Base-by-base conservation (phyloP, 2,113 vertebrate species). In the Rhinichthys klamathensis region DNA sequence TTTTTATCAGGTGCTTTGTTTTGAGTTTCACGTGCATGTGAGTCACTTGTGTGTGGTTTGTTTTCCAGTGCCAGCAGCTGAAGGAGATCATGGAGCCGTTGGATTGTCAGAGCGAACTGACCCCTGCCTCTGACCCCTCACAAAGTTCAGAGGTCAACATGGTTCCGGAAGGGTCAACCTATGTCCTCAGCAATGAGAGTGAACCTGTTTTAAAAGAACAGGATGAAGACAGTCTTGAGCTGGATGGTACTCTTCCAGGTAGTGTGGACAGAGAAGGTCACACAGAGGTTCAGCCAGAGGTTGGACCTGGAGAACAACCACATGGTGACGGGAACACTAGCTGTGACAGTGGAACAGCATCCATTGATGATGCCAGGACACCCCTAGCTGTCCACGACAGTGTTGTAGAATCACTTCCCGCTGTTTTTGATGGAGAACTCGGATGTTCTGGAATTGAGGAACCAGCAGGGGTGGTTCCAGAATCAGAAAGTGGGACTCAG, bases 71-170 rank as follows among this genome's bases (percentile, higher is more conserved):
- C 90, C 85, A 90, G 81, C 90, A 80, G 51, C 25, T 76, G 72
- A 82, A 84, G 87, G 69, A 87, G 89, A 86, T 90, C 63, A 88
- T 90, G 87, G 90, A 94, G 75, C 87, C 90, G n/a, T 80, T 80
- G 83, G 90, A 87, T 89, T 81, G 89, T 84, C 80, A 73, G 25
- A 67, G 44, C 16, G 86, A 87, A 70, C n/a, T 72, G 23, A 87
- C 80, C 67, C 87, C 83, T 63, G 73, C 84, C 61, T 72, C 72
- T 21, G 76, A 85, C 65, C 80, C 21, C 51, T 90, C 91, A 88
- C 90, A 84, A 27, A 81, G 25, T 46, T 74, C 78, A 73, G 83
- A 85, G 49, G 70, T 83, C 87, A 69, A 4, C 9, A 13, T 67
- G 35, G 12, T 51, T 65, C 41, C 49, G 6, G 56, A 92, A 46